Conservation (phyloP, 2,113 vertebrate species). For the Varanus komodoensis region DNA sequence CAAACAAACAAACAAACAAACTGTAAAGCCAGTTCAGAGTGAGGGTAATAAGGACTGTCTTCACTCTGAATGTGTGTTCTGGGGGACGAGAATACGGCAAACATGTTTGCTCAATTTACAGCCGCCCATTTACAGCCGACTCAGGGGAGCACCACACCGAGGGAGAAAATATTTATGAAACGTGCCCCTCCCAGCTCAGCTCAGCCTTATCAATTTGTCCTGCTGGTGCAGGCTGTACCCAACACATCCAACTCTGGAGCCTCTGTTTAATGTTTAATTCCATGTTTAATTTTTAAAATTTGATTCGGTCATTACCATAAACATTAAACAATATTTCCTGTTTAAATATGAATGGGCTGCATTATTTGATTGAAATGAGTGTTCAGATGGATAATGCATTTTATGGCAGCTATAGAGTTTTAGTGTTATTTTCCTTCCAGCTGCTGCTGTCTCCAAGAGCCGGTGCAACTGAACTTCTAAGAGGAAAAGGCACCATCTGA, state of each 20-base stretch:
- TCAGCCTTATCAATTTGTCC: not conserved
- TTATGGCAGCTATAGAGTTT: slow-evolving; percentile 78
- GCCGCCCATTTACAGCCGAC: no score
- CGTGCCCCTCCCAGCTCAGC: not conserved
- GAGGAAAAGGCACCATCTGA: slow-evolving; percentile 36
- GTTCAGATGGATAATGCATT: slow-evolving; percentile 80
- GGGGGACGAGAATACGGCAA: no score
- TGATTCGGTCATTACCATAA: slow-evolving; percentile 79
- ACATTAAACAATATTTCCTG: slow-evolving; percentile 83
- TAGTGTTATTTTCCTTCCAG: slow-evolving; percentile 77
- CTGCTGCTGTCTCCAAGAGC: slow-evolving; percentile 67
- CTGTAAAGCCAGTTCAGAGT: not conserved
- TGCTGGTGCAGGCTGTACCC: slow-evolving; percentile 4
- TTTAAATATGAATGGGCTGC: slow-evolving; percentile 79
- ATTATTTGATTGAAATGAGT: slow-evolving; percentile 72
- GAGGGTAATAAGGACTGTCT: not conserved
- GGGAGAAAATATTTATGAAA: not conserved
- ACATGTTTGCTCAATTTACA: no score
- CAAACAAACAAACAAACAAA: no score
- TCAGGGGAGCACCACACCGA: no score
- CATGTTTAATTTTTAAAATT: slow-evolving; percentile 81
- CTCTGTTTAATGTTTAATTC: slow-evolving; percentile 77
- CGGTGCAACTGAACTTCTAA: slow-evolving; percentile 55
- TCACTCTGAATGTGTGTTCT: not conserved
- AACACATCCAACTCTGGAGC: slow-evolving; percentile 59